Conservation (phyloP, 2,888 invertebrate genomes). For the Melieria picta region DNA sequence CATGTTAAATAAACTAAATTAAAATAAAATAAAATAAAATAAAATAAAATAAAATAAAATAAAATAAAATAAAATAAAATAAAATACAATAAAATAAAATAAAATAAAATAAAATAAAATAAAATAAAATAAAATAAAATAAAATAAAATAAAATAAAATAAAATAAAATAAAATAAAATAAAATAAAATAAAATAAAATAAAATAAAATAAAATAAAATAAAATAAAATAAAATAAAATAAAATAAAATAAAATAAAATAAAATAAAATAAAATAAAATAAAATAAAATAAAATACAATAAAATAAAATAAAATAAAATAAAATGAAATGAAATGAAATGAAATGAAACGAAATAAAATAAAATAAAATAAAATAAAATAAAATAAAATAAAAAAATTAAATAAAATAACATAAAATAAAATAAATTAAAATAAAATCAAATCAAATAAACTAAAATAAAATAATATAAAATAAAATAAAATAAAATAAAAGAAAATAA, state of each 20-base stretch:
- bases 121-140: conserved; percentile 25
- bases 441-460: too few relatives aligned
- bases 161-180: conserved; percentile 23
- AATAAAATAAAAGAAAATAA: too few relatives aligned
- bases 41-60: conserved; percentile 25
- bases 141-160: conserved; percentile 29
- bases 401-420: too few relatives aligned
- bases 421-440: too few relatives aligned
- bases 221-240: conserved; percentile 10
- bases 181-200: conserved; percentile 19
- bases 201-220: conserved; percentile 23
- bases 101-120: conserved; percentile 30
- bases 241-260: conserved; percentile 21
- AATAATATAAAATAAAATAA: too few relatives aligned
- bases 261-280: conserved; percentile 8
- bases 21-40: conserved; percentile 20
- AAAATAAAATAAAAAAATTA: conserved; percentile 20
- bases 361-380: conserved; percentile 22
- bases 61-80: conserved; percentile 25
- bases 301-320: neutral
- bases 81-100: neutral
- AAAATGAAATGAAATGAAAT: conserved; percentile 7
- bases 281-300: too few relatives aligned
- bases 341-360: conserved; percentile 10
- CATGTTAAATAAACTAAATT: conserved; percentile 18